A percentile compares a stretch with the other conserved stretches of the same genome.
Evolutionary conservation across 2,113 vertebrate species (phyloP).

Genomic region (Stictonetta naevosa): DNA sequence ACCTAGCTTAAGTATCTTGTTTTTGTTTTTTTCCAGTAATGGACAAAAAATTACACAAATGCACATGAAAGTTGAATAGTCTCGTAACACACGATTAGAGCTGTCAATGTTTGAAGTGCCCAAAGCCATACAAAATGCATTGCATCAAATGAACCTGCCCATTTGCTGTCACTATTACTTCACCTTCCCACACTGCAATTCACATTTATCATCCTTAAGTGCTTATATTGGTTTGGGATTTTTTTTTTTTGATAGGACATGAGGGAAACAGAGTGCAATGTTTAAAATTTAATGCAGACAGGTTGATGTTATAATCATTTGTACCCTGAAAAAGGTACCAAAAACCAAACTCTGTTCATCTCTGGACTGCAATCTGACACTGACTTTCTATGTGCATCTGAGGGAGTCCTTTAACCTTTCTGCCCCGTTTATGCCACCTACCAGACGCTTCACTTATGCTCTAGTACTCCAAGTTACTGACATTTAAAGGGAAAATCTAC

Average conservation of each 20-base stretch:
- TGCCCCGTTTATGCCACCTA: neutral
- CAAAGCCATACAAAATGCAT: neutral
- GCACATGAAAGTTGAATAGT: neutral
- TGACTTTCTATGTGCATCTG: neutral
- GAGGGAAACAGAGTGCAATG: neutral
- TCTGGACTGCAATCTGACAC: neutral
- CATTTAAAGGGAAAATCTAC: constrained; percentile 1
- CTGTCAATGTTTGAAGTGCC: neutral
- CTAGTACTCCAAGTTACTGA: neutral
- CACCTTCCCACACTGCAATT: neutral
- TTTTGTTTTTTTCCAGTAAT: neutral
- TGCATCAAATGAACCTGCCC: neutral
- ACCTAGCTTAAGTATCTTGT: neutral
- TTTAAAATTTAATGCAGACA: neutral
- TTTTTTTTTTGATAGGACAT: neutral
- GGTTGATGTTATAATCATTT: neutral
- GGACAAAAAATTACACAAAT: neutral
- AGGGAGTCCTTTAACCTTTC: neutral
- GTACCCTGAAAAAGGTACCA: neutral
- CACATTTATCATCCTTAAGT: neutral
- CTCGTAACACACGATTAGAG: neutral
- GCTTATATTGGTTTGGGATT: accelerated
- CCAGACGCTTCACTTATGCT: neutral
- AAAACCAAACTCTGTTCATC: neutral
- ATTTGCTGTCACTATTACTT: neutral